These are phyloP conservation scores for Ptilonorhynchus violaceus DNA, from an alignment of 2,113 vertebrate genomes.

Conservation along the genomic window DNA sequence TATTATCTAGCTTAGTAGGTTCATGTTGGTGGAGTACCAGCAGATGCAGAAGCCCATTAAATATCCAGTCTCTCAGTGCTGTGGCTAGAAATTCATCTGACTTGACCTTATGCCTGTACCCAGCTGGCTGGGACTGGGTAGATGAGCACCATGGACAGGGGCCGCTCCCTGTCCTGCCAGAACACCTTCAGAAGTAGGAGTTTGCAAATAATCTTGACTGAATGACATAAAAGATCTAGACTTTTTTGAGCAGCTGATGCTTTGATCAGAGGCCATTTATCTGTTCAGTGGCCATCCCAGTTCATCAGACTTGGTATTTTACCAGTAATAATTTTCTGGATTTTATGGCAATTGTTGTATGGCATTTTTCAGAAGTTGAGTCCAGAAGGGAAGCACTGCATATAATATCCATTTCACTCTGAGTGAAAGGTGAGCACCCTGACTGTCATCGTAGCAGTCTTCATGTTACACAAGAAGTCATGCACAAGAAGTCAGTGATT, in stretches of 20 bases:
- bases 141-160: background rate
- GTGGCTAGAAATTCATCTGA: background rate
- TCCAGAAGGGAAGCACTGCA: background rate
- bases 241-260: background rate
- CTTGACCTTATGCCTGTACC: accelerated
- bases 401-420: background rate
- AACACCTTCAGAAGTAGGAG: background rate
- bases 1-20: background rate
- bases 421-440: background rate
- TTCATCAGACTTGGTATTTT: background rate
- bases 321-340: background rate
- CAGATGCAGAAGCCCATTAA: background rate
- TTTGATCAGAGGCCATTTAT: background rate
- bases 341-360: background rate
- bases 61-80: background rate
- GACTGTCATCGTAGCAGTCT: background rate
- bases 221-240: background rate
- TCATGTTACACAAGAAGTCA: accelerated
- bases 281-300: background rate
- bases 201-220: background rate
- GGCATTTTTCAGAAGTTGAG: background rate
- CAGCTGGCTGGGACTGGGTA: background rate
- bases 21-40: background rate
- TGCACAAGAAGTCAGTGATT: background rate
- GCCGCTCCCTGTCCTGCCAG: background rate